phyloP scores from a whole-genome alignment of 2,113 vertebrate genomes.

The Tetrax tetrax region DNA sequence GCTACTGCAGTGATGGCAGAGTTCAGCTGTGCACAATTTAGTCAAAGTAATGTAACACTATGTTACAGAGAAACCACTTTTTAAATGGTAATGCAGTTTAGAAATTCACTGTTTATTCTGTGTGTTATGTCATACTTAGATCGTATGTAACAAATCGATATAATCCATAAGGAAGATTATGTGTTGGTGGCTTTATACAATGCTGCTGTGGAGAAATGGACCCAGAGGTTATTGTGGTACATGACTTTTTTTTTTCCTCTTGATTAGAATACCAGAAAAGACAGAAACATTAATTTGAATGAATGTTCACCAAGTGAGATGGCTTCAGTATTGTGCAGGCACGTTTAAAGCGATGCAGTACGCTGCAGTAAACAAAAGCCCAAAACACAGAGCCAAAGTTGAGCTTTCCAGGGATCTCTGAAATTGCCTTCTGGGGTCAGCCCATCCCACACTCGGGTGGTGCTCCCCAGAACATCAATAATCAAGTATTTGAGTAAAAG shows the following conservation, averaged over 20 bases:
- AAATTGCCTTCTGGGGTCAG: background rate
- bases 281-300: background rate
- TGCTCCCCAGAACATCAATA: background rate
- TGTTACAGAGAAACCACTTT: fast-evolving
- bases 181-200: background rate
- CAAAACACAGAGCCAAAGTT: background rate
- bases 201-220: background rate
- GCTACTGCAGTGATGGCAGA: background rate
- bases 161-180: background rate
- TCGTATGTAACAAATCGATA: background rate
- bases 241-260: fast-evolving
- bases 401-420: background rate
- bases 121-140: background rate
- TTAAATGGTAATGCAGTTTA: background rate
- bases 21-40: fast-evolving
- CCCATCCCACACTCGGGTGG: background rate
- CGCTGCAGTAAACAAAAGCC: background rate
- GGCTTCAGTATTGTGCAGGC: background rate
- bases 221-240: background rate
- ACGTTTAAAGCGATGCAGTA: background rate
- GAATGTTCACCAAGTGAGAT: background rate
- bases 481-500: background rate
- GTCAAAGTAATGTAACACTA: background rate
- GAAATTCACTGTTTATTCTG: background rate
- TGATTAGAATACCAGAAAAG: background rate